phyloP scores from a whole-genome alignment of 2,888 invertebrate genomes.

The Synergus umbraculus region DNA sequence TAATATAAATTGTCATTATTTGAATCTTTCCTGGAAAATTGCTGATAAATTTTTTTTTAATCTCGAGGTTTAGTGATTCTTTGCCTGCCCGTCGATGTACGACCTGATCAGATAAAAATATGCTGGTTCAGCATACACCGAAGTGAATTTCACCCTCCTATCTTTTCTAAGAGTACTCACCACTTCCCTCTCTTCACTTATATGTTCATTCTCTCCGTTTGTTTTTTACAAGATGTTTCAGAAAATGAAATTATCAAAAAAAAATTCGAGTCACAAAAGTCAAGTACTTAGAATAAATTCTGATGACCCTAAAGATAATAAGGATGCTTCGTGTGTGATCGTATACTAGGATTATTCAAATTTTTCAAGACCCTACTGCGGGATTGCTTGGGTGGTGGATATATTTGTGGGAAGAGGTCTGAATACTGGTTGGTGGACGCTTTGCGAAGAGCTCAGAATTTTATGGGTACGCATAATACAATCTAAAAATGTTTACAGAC shows the following conservation, averaged over 20 bases:
- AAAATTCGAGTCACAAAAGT: background rate
- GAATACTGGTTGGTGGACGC: background rate
- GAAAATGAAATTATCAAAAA: background rate
- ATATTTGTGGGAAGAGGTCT: background rate
- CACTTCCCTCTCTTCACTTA: background rate
- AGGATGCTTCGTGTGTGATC: background rate
- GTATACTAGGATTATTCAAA: background rate
- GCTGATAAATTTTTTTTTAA: constrained; percentile 21
- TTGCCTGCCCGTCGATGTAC: constrained; percentile 27
- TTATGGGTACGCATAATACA: background rate
- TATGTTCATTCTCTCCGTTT: background rate
- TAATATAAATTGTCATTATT: background rate
- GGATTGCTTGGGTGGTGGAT: background rate
- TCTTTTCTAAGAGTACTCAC: constrained; percentile 31
- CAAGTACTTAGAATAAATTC: background rate
- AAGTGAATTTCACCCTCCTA: constrained; percentile 31
- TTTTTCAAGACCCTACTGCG: background rate
- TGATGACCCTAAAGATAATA: background rate
- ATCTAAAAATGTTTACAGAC: background rate
- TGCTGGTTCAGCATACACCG: constrained; percentile 22
- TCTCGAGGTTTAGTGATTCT: constrained; percentile 24
- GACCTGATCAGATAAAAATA: constrained; percentile 39
- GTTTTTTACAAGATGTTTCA: constrained; percentile 13
- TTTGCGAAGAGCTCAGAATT: background rate
- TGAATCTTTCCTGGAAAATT: background rate